A percentile compares a stretch with the other conserved stretches of the same genome.
phyloP scores from a whole-genome alignment of 2,888 invertebrate genomes.

The Deroplatys truncata region DNA sequence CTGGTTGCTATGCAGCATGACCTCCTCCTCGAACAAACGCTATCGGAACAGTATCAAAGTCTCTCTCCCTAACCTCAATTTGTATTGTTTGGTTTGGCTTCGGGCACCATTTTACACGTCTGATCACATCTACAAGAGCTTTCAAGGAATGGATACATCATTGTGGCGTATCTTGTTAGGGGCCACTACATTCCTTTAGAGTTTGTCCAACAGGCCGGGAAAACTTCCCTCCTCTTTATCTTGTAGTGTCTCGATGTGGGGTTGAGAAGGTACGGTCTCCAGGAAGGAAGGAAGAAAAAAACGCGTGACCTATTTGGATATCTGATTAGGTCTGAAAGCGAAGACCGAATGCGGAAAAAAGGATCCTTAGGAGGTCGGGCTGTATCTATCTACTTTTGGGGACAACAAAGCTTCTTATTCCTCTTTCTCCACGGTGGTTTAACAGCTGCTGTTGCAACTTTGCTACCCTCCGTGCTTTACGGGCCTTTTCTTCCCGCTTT shows the following conservation, averaged over 20 bases:
- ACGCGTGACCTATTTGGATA: background rate
- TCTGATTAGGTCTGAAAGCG: conserved; percentile 2
- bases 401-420: no score
- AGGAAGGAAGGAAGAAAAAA: background rate
- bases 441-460: background rate
- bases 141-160: background rate
- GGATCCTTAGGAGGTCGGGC: background rate
- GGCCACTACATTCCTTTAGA: background rate
- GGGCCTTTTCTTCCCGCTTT: background rate
- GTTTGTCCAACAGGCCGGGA: background rate
- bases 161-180: background rate
- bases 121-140: background rate
- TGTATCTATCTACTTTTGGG: background rate
- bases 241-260: background rate
- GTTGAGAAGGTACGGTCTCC: background rate
- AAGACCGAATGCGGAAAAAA: background rate
- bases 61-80: background rate
- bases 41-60: no score
- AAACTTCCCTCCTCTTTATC: background rate
- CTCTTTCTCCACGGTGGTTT: background rate
- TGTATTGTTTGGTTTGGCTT: conserved; percentile 9
- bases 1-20: no score
- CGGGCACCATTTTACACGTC: background rate
- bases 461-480: background rate
- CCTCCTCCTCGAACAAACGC: no score